Conservation (phyloP, 2,113 vertebrate species). For the Numida meleagris region DNA sequence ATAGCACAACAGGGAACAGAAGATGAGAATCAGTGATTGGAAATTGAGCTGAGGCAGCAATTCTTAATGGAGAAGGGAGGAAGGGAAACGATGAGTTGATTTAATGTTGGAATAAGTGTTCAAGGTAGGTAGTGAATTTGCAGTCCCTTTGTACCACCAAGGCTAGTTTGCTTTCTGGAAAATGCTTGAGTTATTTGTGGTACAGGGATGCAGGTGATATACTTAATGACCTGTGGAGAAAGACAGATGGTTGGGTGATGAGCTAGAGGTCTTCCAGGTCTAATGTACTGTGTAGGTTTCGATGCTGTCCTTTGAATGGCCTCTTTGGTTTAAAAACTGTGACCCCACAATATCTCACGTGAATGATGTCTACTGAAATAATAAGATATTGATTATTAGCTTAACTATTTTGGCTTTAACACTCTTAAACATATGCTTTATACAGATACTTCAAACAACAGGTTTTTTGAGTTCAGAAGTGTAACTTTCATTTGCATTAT, state of each 20-base stretch:
- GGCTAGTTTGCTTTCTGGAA: not conserved
- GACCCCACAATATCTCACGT: not conserved
- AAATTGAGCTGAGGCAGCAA: not conserved
- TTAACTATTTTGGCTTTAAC: not conserved
- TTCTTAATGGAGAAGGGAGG: not conserved
- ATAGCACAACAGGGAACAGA: not conserved
- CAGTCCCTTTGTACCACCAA: not conserved
- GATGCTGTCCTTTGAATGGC: not conserved
- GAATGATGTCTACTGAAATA: not conserved
- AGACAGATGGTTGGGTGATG: not conserved
- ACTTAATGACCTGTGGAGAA: not conserved
- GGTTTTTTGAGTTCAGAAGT: not conserved
- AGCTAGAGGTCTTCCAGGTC: not conserved
- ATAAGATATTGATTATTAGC: not conserved
- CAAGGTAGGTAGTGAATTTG: not conserved
- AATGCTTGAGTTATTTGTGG: not conserved
- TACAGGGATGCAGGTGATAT: not conserved
- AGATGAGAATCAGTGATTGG: not conserved
- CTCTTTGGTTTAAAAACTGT: not conserved
- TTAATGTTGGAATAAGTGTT: not conserved
- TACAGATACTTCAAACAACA: not conserved
- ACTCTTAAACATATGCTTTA: not conserved
- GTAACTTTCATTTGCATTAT: not conserved
- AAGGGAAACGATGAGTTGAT: not conserved
- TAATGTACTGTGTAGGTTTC: not conserved